A percentile compares a stretch with the other conserved stretches of the same genome.
Evolutionary conservation across 2,113 vertebrate genomes (phyloP).

Genomic region (Catharus fuscescens): DNA sequence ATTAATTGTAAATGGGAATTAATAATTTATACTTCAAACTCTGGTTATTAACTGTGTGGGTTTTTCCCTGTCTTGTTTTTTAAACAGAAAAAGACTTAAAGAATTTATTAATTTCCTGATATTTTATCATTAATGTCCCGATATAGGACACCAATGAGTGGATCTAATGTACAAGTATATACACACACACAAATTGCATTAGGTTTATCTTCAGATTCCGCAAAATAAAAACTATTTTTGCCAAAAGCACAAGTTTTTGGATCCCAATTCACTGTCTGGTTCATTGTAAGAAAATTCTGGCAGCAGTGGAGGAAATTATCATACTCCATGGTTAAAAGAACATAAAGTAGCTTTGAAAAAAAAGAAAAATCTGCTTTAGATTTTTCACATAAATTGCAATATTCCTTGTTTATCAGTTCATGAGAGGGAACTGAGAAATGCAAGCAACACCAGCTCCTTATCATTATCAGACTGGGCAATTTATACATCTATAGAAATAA

Average conservation of each 20-base stretch:
- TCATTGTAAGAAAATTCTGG: background rate
- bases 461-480: background rate
- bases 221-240: background rate
- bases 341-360: background rate
- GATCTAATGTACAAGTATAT: background rate
- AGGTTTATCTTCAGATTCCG: background rate
- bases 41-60: background rate
- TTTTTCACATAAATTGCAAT: background rate
- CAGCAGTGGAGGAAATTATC: background rate
- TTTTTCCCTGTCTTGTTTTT: background rate
- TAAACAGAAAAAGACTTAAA: background rate
- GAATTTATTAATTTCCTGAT: background rate
- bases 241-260: background rate
- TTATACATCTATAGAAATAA: background rate
- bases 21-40: background rate
- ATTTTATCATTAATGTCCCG: background rate
- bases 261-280: background rate
- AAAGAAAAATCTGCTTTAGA: too few relatives aligned
- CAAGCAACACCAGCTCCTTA: background rate
- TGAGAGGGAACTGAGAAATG: background rate
- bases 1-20: background rate
- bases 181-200: background rate
- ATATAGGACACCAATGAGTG: background rate
- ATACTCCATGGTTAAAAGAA: background rate
- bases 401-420: background rate